Evolutionary conservation across 2,797 vertebrate species (phyloP).

Genomic region (Tympanoctomys barrerae): DNA sequence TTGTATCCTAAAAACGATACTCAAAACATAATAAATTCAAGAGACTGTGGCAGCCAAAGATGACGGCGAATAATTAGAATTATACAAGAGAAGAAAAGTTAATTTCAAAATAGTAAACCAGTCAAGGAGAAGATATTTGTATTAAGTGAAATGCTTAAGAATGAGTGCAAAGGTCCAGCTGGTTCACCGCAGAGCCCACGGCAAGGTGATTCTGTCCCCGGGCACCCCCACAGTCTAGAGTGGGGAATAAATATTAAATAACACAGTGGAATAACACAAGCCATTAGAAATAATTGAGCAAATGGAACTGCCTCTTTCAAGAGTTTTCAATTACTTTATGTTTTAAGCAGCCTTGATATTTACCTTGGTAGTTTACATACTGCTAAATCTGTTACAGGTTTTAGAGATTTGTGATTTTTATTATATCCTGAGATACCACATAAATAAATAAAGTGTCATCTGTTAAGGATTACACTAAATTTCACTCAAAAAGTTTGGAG

Average conservation of each 20-base stretch:
- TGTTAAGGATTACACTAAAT: slow-evolving; percentile 21
- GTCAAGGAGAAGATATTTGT: not conserved
- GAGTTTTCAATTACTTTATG: not conserved
- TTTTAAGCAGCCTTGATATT: slow-evolving; percentile 1
- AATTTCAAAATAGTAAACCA: not conserved
- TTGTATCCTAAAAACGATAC: not conserved
- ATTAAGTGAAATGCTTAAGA: not conserved
- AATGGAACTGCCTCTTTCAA: not conserved
- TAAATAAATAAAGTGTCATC: not conserved
- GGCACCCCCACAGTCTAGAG: not conserved
- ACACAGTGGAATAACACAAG: not conserved
- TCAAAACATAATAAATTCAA: not conserved
- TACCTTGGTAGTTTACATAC: not conserved
- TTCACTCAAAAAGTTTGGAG: not conserved
- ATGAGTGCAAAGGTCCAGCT: not conserved
- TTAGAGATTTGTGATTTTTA: slow-evolving; percentile 48
- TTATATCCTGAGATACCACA: slow-evolving; percentile 3
- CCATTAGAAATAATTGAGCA: not conserved
- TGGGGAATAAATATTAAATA: not conserved
- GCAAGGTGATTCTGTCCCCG: not conserved
- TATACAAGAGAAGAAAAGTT: not conserved
- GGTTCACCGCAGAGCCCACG: not conserved
- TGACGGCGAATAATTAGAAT: not conserved
- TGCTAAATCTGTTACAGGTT: not conserved
- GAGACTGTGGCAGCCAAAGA: not conserved